Percentiles rank a stretch among this genome's conserved stretches.
Evolutionary conservation across 2,797 vertebrate species (phyloP).

Genomic region (Acrossocheilus fasciatus): DNA sequence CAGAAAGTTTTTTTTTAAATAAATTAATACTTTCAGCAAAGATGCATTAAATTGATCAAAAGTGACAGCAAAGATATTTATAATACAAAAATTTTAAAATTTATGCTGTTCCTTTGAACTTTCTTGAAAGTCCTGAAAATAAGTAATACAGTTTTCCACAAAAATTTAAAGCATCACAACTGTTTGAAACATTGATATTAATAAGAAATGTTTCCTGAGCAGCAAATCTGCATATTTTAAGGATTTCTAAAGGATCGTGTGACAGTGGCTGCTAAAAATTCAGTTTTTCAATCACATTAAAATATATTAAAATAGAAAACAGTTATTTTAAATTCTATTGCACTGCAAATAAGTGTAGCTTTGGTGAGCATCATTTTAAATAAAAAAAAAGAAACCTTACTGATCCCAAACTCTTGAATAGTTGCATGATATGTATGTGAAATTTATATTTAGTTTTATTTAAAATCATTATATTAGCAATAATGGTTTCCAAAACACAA

Average conservation of each 20-base stretch:
- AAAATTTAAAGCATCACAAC: not conserved
- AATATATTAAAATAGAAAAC: not conserved
- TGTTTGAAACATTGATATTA: not conserved
- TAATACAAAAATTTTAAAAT: not conserved
- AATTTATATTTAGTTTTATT: not conserved
- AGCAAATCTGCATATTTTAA: not conserved
- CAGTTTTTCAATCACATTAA: not conserved
- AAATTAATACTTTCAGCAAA: not conserved
- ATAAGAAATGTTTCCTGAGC: not conserved
- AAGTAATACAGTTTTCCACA: too few species aligned
- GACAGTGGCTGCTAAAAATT: not conserved
- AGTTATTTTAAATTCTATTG: not conserved
- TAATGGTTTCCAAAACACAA: not conserved
- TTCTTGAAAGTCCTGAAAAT: not conserved
- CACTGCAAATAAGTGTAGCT: not conserved
- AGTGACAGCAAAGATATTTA: not conserved
- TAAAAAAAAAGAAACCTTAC: not conserved
- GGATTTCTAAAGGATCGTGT: not conserved
- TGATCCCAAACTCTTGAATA: not conserved
- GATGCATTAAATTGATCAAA: not conserved
- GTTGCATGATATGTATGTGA: not conserved
- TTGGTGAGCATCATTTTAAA: not conserved
- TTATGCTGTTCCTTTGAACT: not conserved
- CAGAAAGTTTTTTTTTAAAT: not conserved
- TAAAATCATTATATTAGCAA: not conserved